Percentiles rank a stretch among this genome's conserved stretches.
Evolutionary conservation across 2,888 invertebrate species (phyloP).

Genomic region (Bembecia ichneumoniformis): DNA sequence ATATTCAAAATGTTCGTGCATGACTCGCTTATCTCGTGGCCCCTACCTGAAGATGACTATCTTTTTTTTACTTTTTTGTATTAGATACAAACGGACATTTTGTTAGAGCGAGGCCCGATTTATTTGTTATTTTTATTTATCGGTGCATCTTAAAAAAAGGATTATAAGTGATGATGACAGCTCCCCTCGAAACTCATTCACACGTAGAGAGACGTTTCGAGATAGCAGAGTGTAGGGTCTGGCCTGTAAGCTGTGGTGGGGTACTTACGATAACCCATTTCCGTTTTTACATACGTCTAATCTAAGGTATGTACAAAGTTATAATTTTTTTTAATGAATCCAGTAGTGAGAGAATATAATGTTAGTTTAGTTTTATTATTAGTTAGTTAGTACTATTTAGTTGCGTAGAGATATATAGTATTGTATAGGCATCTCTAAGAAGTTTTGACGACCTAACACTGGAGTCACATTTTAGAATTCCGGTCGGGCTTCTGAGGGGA

Average conservation of each 20-base stretch:
- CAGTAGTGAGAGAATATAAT: too few relatives aligned
- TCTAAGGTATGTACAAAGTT: too few relatives aligned
- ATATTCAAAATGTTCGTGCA: too few relatives aligned
- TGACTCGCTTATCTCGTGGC: conserved; percentile 22
- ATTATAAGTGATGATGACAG: conserved; percentile 49
- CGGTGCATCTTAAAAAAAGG: conserved; percentile 43
- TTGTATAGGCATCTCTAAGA: too few relatives aligned
- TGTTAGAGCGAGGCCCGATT: conserved; percentile 46
- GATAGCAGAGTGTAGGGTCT: not conserved
- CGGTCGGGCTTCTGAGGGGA: too few relatives aligned
- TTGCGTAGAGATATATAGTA: too few relatives aligned
- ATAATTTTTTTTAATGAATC: too few relatives aligned
- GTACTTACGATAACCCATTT: not conserved
- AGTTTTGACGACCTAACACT: too few relatives aligned
- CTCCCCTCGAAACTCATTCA: conserved; percentile 42
- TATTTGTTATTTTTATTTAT: conserved; percentile 31
- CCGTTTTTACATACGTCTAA: not conserved
- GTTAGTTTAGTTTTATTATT: too few relatives aligned
- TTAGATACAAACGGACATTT: conserved; percentile 62
- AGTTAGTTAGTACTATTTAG: too few relatives aligned
- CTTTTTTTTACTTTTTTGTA: conserved; percentile 33
- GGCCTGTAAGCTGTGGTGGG: not conserved
- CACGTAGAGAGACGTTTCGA: conserved; percentile 33
- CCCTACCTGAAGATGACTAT: conserved; percentile 30
- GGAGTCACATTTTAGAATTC: too few relatives aligned